Conservation (phyloP, 2,113 vertebrate species). For the Empidonax traillii region DNA sequence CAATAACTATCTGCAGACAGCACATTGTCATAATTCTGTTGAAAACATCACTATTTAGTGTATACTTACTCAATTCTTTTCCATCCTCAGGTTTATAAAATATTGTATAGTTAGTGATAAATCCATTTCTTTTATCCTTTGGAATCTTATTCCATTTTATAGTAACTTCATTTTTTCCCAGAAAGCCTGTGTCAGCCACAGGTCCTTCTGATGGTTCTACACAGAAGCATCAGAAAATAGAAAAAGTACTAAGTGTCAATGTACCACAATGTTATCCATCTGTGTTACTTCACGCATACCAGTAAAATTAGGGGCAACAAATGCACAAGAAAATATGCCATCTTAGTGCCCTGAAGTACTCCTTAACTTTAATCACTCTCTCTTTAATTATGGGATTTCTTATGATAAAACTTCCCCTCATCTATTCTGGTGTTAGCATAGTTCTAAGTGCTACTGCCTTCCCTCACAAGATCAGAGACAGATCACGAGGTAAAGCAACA, state of each 20-base stretch:
- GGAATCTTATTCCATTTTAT: slow-evolving; percentile 73
- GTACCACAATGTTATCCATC: neutral
- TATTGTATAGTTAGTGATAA: slow-evolving; percentile 77
- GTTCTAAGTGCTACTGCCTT: neutral
- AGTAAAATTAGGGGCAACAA: neutral
- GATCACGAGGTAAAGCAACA: neutral
- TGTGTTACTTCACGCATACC: neutral
- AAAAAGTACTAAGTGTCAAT: neutral
- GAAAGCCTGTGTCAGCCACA: neutral
- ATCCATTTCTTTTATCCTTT: slow-evolving; percentile 63
- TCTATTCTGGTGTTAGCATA: neutral
- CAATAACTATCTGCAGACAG: neutral
- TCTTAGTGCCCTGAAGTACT: neutral
- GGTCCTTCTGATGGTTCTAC: slow-evolving; percentile 72
- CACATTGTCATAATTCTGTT: neutral
- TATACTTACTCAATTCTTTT: slow-evolving; percentile 66
- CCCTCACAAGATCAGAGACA: neutral
- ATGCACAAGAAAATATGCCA: neutral
- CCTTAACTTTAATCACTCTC: neutral
- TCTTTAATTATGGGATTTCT: neutral
- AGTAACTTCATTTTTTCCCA: slow-evolving; percentile 58
- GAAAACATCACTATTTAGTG: neutral
- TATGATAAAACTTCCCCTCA: neutral
- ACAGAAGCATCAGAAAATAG: neutral
- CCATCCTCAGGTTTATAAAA: slow-evolving; percentile 70